Evolutionary conservation across 2,797 vertebrate species (phyloP).

Genomic region (Phataginus tetradactyla): DNA sequence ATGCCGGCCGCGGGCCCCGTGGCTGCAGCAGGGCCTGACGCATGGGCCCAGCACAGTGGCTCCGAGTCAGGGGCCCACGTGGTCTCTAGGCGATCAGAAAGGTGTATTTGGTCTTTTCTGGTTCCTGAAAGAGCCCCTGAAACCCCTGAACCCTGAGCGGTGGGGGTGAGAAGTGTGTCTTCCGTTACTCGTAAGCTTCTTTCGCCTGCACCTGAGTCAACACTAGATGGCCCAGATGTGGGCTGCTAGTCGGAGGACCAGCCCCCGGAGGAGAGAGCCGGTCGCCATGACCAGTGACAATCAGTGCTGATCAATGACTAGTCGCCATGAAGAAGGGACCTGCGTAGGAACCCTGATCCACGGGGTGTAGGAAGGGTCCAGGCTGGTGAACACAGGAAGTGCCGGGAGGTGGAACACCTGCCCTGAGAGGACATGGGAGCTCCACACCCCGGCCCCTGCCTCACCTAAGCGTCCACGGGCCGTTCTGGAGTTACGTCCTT

Average conservation of each 20-base stretch:
- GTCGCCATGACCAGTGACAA: too few relatives aligned
- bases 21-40: neutral
- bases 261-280: too few relatives aligned
- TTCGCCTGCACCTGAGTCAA: neutral
- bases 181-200: neutral
- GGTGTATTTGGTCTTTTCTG: neutral
- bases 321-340: too few relatives aligned
- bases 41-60: neutral
- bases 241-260: neutral
- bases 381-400: neutral
- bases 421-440: too few relatives aligned
- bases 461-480: neutral
- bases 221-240: neutral
- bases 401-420: neutral
- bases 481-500: neutral
- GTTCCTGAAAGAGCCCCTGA: neutral
- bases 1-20: neutral
- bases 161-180: neutral
- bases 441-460: neutral
- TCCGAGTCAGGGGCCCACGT: neutral
- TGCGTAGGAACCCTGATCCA: rapidly evolving
- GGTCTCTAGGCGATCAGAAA: neutral
- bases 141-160: neutral
- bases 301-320: too few relatives aligned
- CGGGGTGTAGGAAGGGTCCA: neutral